Base-by-base conservation (phyloP, 1,140 invertebrate species). In the Halictus rubicundus region DNA sequence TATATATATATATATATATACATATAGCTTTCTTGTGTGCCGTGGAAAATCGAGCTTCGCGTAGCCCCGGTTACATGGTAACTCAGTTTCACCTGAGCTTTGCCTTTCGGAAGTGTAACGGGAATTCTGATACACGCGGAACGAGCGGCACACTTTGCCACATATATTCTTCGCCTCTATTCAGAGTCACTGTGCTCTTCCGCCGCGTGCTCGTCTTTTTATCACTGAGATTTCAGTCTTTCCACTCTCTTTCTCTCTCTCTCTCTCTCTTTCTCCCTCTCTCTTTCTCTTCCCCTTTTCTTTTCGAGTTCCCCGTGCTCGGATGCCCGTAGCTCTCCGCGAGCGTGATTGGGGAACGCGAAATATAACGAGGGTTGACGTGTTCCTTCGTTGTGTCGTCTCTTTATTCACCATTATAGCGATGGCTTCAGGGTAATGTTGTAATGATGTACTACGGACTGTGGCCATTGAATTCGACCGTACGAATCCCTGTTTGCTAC, bases 41-140 rank as follows among this genome's bases (percentile, higher is more conserved):
- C 6, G 39, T 27, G 39, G 76, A 78, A 73, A 79, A 79, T 73
- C 46, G 49, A 73, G 61, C 60, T 59, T 32, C 42, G 69, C 71
- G 49, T 16, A 14, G n/a, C 10, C 19, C 10, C 27, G 39, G 46
- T 73, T 60, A 66, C 49, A 54, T 14, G 16, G 21, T 74, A 60
- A 73, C 71, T 79, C 37, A 64, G 39, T 79, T 73, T 59, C 27
- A 5, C 16, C 23, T 12, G 32, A n/a, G 64, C 23, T n/a, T 57
- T 57, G 25, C 37, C 6, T 27, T 46, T 37, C 54, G 42, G 23
- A 69, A 57, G 32, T 46, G 42, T 46, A 37, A 39, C 4, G 27
- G 39, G 14, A 60, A 69, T 49, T 60, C 57, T 52, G 23, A 23
- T 46, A 46, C 14, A 59, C 23, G n/a, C 16, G 49, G 8, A 37